A percentile compares a stretch with the other conserved stretches of the same genome.
These are phyloP conservation scores for Acleris literana DNA, from an alignment of 2,888 invertebrate genomes.

Conservation along the genomic window DNA sequence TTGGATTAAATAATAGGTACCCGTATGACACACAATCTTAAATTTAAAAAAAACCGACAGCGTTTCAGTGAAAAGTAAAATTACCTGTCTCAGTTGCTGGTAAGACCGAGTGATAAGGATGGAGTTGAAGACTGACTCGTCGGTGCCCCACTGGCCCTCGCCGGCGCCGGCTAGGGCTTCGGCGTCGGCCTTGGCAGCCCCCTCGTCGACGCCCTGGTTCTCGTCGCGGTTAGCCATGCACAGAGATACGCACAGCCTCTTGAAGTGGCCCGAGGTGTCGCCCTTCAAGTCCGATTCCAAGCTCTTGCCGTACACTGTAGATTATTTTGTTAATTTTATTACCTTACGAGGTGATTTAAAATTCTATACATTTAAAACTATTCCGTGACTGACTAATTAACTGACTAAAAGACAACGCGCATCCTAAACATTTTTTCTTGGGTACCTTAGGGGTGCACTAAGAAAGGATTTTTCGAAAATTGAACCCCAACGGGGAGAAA, in stretches of 20 bases:
- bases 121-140: slow-evolving; percentile 94
- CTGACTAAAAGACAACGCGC: too few relatives aligned
- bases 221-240: slow-evolving; percentile 96
- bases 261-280: slow-evolving; percentile 98
- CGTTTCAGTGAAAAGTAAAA: neutral
- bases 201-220: slow-evolving; percentile 92
- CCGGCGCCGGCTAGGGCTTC: slow-evolving; percentile 90
- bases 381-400: too few relatives aligned
- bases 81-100: slow-evolving; percentile 90
- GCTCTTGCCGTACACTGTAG: slow-evolving; percentile 90
- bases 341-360: too few relatives aligned
- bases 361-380: too few relatives aligned
- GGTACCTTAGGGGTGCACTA: too few relatives aligned
- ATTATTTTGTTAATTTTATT: too few relatives aligned
- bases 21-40: too few relatives aligned
- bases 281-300: slow-evolving; percentile 94
- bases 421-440: too few relatives aligned
- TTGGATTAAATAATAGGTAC: too few relatives aligned
- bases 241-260: slow-evolving; percentile 93
- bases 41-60: too few relatives aligned
- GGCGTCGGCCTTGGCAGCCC: slow-evolving; percentile 91
- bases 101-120: slow-evolving; percentile 94
- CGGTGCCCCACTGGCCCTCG: slow-evolving; percentile 94
- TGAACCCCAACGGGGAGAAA: too few relatives aligned
- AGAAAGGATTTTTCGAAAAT: too few relatives aligned